Base-by-base conservation (phyloP, 2,113 vertebrate genomes). In the Protobothrops mucrosquamatus region DNA sequence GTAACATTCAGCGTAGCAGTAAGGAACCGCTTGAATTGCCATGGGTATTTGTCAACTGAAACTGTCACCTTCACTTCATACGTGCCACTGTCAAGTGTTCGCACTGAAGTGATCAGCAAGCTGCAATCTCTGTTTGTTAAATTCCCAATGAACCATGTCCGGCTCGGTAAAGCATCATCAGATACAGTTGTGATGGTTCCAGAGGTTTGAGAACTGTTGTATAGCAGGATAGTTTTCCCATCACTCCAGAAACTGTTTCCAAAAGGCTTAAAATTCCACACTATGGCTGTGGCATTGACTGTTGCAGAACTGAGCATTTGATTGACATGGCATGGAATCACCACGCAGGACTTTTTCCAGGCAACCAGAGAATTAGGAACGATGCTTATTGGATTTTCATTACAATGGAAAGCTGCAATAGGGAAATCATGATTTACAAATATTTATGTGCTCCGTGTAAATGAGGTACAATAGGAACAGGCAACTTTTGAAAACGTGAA, bases 331-430 rank as follows among this genome's bases (percentile, higher is more conserved):
- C 92, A 93, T 8, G 92, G 81, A 87, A 93, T 64, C 56, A 90
- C 6, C 12, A 87, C 81, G n/a, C 92, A 93, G 43, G 92, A 90
- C 64, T 89, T 57, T 54, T 87, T 20, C 92, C 92, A 93, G 9
- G 88, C 55, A 20, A 24, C 23, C 22, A 61, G 23, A 3, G 56
- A 29, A 64, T 22, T 61, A 1, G 74, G 74, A 5, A 2, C 20
- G 55, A 54, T 87, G 23, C 4, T 87, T 48, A 93, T 1, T 43
- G 56, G 46, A 11, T 26, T 90, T 55, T 26, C 39, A 29, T 87
- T 18, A 43, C 69, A 89, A 0, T 89, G 69, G 54, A 34, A 24
- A 85, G 88, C 92, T 92, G 69, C 57, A 92, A 89, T 59, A 26
- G 34, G 43, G 15, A 74, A 59, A 18, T 22, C 3, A 4, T 43